Evolutionary conservation across 1,140 invertebrate species (phyloP).

Genomic region (Steinernema khuongi): DNA sequence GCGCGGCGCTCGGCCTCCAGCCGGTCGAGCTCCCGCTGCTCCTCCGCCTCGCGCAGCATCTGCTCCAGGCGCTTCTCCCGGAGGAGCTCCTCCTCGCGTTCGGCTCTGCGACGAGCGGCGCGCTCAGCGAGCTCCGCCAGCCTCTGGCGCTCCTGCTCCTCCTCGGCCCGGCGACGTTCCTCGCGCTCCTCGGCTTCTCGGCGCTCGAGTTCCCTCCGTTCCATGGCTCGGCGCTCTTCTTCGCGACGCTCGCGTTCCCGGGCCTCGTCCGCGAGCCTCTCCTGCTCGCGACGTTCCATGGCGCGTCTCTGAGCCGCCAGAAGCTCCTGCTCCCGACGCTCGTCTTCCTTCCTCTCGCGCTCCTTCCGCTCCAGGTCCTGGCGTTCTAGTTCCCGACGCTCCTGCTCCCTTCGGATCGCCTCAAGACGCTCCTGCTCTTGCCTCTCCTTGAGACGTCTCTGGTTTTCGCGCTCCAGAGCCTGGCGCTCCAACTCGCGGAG

Average conservation of each 20-base stretch:
- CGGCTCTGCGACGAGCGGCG: neutral
- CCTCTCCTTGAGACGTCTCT: slow-evolving; percentile 26
- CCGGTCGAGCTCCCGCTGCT: slow-evolving; percentile 13
- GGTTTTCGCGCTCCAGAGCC: slow-evolving; percentile 38
- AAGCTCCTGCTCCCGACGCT: slow-evolving; percentile 48
- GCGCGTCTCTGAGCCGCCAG: slow-evolving; percentile 34
- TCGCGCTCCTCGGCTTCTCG: slow-evolving; percentile 41
- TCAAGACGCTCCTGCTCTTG: slow-evolving; percentile 39
- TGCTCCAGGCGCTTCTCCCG: neutral
- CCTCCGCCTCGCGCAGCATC: slow-evolving; percentile 37
- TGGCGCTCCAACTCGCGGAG: slow-evolving; percentile 28
- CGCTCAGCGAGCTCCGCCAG: neutral
- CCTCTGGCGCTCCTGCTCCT: slow-evolving; percentile 33
- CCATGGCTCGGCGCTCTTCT: slow-evolving; percentile 35
- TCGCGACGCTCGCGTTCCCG: slow-evolving; percentile 40
- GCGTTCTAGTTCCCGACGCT: slow-evolving; percentile 45
- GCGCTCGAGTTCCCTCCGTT: slow-evolving; percentile 44
- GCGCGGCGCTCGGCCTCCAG: slow-evolving; percentile 44
- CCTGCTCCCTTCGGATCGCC: slow-evolving; percentile 46
- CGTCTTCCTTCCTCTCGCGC: slow-evolving; percentile 45
- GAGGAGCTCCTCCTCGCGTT: neutral
- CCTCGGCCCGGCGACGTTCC: slow-evolving; percentile 13
- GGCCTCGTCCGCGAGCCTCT: slow-evolving; percentile 42
- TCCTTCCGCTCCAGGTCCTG: slow-evolving; percentile 45
- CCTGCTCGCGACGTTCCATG: slow-evolving; percentile 41